Conservation (phyloP, 2,888 invertebrate species). For the Homarus gammarus region DNA sequence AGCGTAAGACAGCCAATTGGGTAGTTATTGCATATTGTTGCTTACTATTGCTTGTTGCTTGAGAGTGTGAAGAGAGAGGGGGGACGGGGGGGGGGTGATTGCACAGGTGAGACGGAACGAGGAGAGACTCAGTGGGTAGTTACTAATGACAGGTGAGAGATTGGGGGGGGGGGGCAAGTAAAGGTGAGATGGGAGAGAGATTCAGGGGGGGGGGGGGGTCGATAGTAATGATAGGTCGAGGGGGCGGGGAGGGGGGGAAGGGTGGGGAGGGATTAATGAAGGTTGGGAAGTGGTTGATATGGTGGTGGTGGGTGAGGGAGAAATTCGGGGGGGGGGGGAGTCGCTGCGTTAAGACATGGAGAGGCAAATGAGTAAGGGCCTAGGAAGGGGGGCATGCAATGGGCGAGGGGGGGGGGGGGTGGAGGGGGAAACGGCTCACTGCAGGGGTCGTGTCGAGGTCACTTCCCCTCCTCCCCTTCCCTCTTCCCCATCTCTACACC, state of each 20-base stretch:
- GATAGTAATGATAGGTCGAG: neutral
- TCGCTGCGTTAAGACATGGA: no score
- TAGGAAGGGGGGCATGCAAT: neutral
- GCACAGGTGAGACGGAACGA: neutral
- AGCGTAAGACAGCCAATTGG: no score
- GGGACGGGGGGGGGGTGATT: neutral
- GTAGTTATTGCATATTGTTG: no score
- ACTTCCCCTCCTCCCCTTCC: no score
- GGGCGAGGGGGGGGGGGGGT: no score
- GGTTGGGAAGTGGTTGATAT: neutral
- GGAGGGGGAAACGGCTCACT: no score
- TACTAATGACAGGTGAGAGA: no score
- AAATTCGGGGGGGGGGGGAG: slow-evolving; percentile 4
- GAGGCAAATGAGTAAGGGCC: no score
- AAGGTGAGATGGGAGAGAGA: neutral
- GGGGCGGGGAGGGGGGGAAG: neutral
- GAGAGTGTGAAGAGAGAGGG: neutral
- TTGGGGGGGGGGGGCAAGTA: no score
- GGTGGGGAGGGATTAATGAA: neutral
- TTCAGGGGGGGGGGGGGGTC: neutral
- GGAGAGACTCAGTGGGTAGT: neutral
- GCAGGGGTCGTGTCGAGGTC: no score
- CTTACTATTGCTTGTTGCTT: no score
- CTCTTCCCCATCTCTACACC: no score
- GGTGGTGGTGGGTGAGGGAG: neutral